Evolutionary conservation across 2,797 vertebrate genomes (phyloP).

Genomic region (Periparus ater): DNA sequence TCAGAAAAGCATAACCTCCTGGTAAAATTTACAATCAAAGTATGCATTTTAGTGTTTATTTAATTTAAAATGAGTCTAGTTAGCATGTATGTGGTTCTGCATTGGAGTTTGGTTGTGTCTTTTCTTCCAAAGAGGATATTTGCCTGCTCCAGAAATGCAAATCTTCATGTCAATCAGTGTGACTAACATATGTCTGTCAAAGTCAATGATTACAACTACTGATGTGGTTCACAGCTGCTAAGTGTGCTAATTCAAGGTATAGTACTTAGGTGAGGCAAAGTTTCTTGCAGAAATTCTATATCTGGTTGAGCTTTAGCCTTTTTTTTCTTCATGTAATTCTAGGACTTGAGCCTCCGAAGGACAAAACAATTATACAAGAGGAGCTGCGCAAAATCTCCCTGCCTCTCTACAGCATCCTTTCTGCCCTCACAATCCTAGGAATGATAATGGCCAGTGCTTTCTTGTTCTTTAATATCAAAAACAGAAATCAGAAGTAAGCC

Average conservation of each 20-base stretch:
- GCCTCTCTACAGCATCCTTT: conserved; percentile 97
- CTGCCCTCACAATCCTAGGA: conserved; percentile 94
- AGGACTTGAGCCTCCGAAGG: conserved; percentile 96
- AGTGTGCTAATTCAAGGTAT: background rate
- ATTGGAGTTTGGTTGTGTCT: background rate
- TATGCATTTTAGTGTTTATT: background rate
- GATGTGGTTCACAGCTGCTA: background rate
- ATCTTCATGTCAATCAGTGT: background rate
- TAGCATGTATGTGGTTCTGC: background rate
- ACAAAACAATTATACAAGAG: conserved; percentile 91
- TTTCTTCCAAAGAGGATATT: background rate
- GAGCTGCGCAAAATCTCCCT: conserved; percentile 96
- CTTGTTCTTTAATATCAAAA: conserved; percentile 99
- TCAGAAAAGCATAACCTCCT: background rate
- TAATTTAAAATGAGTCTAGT: background rate
- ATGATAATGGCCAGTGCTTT: conserved; percentile 99
- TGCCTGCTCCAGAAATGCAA: background rate
- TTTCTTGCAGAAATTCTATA: background rate
- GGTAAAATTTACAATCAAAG: background rate
- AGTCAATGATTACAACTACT: background rate
- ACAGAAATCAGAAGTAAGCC: conserved; percentile 96
- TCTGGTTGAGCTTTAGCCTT: background rate
- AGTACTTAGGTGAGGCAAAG: background rate
- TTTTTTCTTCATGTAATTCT: conserved; percentile 9
- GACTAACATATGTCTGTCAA: background rate